A percentile compares a stretch with the other conserved stretches of the same genome.
Evolutionary conservation across 2,888 invertebrate genomes (phyloP).

Genomic region (Tachina grossa): DNA sequence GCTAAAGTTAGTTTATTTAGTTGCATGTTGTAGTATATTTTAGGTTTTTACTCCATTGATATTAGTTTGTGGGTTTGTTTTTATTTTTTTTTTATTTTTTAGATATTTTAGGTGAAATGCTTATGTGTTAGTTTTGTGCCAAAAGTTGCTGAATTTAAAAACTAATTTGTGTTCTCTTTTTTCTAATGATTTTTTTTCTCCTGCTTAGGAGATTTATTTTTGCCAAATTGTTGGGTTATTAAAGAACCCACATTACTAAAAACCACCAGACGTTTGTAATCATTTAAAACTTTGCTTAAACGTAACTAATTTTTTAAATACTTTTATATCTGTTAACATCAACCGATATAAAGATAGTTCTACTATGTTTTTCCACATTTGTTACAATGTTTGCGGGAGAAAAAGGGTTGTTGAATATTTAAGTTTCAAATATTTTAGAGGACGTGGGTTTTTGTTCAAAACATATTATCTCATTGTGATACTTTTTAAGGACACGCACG

Average conservation of each 20-base stretch:
- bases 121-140: constrained; percentile 54
- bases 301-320: constrained; percentile 18
- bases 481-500: too few relatives aligned
- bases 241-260: constrained; percentile 24
- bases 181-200: background rate
- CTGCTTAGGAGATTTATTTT: constrained; percentile 13
- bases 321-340: background rate
- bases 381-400: too few relatives aligned
- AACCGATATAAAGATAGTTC: background rate
- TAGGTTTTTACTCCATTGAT: constrained; percentile 14
- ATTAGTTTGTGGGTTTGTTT: constrained; percentile 36
- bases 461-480: too few relatives aligned
- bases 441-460: too few relatives aligned
- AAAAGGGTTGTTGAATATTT: too few relatives aligned
- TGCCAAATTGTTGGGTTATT: constrained; percentile 48
- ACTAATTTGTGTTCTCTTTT: constrained; percentile 57
- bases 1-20: background rate
- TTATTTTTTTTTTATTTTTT: too few relatives aligned
- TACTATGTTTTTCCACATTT: too few relatives aligned
- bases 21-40: background rate
- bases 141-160: constrained; percentile 64
- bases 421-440: too few relatives aligned
- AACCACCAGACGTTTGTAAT: constrained; percentile 47
- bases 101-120: constrained; percentile 41
- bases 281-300: constrained; percentile 8